A percentile compares a stretch with the other conserved stretches of the same genome.
Conservation (phyloP, 2,113 vertebrate species). For the Cariama cristata region DNA sequence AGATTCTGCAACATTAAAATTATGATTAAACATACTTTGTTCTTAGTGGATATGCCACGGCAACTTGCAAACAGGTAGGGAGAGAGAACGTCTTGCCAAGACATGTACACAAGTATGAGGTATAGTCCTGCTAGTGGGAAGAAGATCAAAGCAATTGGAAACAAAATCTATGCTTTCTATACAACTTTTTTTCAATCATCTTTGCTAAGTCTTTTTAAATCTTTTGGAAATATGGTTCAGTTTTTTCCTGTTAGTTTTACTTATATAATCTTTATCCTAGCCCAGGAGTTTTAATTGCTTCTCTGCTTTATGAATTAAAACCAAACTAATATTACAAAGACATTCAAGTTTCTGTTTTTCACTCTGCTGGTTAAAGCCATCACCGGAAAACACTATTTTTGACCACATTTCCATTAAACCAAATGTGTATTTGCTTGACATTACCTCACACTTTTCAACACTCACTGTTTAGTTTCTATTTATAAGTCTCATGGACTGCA, state of each 20-base stretch:
- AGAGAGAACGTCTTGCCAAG: background rate
- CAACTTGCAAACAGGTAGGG: background rate
- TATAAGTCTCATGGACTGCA: background rate
- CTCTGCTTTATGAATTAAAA: slow-evolving; percentile 17
- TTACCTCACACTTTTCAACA: background rate
- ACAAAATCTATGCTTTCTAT: background rate
- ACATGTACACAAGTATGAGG: background rate
- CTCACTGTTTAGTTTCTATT: background rate
- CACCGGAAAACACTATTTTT: background rate
- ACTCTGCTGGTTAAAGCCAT: background rate
- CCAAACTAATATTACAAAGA: background rate
- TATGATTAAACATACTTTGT: background rate
- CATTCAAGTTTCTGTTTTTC: background rate
- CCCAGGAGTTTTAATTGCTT: background rate
- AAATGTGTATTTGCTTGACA: background rate
- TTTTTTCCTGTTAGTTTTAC: background rate
- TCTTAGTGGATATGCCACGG: background rate
- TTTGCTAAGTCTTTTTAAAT: background rate
- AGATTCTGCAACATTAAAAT: background rate
- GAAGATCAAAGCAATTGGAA: background rate
- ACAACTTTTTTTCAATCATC: background rate
- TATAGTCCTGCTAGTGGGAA: background rate
- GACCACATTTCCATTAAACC: background rate
- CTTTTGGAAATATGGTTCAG: background rate
- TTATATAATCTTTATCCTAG: background rate